Conservation (phyloP, 2,888 invertebrate species). For the Euplagia quadripunctaria region DNA sequence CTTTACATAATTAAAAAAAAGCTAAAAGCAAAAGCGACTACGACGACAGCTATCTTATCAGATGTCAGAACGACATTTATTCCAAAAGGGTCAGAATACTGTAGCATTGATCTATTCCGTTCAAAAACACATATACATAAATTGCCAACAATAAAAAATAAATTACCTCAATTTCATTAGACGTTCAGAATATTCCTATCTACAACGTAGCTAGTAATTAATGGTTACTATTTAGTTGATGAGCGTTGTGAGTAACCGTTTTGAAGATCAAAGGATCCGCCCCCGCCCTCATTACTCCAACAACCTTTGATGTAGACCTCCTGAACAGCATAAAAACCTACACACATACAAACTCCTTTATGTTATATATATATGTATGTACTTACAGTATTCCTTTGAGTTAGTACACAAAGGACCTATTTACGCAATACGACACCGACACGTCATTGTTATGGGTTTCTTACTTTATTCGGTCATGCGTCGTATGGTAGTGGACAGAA, state of each 20-base stretch:
- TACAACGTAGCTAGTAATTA: background rate
- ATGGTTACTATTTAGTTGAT: slow-evolving; percentile 10
- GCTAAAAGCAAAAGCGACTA: too few species aligned
- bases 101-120: too few species aligned
- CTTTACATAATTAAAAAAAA: too few species aligned
- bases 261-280: slow-evolving; percentile 34
- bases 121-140: too few species aligned
- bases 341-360: background rate
- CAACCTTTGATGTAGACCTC: slow-evolving; percentile 46
- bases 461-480: background rate
- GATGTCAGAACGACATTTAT: too few species aligned
- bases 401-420: background rate
- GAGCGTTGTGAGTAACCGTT: slow-evolving; percentile 9
- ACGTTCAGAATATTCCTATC: background rate
- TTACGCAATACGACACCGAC: background rate
- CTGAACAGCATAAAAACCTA: slow-evolving; percentile 4
- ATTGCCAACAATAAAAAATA: too few species aligned
- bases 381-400: background rate
- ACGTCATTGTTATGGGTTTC: background rate
- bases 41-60: too few species aligned
- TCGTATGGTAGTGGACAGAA: background rate
- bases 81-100: too few species aligned
- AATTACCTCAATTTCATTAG: too few species aligned
- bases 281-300: slow-evolving; percentile 36
- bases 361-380: background rate